Conservation (phyloP, 1,140 invertebrate genomes). For the Archivesica marissinica region DNA sequence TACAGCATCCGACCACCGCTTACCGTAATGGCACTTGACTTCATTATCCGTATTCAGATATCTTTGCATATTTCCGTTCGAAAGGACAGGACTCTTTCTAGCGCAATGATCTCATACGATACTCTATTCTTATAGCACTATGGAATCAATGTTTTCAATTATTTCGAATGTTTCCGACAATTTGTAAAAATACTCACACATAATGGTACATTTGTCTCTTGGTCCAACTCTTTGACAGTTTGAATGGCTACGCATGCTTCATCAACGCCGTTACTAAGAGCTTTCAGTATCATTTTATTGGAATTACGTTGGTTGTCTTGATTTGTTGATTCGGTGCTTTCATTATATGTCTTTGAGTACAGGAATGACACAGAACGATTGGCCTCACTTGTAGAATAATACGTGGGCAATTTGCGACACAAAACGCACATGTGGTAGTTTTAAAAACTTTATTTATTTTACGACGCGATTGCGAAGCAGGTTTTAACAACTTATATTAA, state of each 20-base stretch:
- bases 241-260: conserved; percentile 2
- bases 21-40: background rate
- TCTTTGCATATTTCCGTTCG: background rate
- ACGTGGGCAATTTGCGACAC: too few relatives aligned
- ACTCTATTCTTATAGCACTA: background rate
- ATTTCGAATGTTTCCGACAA: conserved; percentile 4
- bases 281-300: conserved; percentile 23
- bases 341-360: too few relatives aligned
- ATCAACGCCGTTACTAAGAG: background rate
- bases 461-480: too few relatives aligned
- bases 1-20: background rate
- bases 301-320: background rate
- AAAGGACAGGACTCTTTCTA: background rate
- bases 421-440: too few relatives aligned
- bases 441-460: too few relatives aligned
- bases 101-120: conserved; percentile 1
- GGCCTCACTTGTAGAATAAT: too few relatives aligned
- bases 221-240: background rate
- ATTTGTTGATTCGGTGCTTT: too few relatives aligned
- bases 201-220: conserved; percentile 2
- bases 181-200: conserved; percentile 11
- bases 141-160: conserved; percentile 33
- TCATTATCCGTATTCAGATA: conserved; percentile 14
- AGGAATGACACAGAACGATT: too few relatives aligned
- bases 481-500: too few relatives aligned